Base-by-base conservation (phyloP, 2,113 vertebrate species). In the Todiramphus saurophagus region DNA sequence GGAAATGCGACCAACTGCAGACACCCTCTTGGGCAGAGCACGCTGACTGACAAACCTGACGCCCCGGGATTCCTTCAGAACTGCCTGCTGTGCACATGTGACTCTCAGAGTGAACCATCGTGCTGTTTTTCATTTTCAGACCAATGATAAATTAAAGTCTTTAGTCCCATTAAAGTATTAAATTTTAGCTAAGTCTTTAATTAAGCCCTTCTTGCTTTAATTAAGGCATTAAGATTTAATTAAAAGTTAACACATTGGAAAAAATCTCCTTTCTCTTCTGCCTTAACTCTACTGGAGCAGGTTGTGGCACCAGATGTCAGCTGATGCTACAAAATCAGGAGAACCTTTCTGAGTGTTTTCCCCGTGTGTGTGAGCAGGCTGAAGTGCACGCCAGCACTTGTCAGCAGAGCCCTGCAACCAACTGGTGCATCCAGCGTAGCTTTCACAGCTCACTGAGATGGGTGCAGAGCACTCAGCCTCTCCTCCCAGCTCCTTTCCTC, bases 121-220 rank as follows among this genome's bases (percentile, higher is more conserved):
- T 50, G n/a, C 39, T 91, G 74, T 93, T 48, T 70, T 95, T 88
- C 58, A 53, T 94, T 86, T 89, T 78, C 89, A 95, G 56, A 70
- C 48, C 27, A 21, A 63, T 87, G 91, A 96, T 89, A 96, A 95
- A 92, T 97, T 97, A 96, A 97, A 96, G 96, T 97, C 83, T 97
- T 97, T 96, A 91, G 92, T 93, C 96, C 86, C 95, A 98, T 97
- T 98, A 98, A 97, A 95, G 96, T 97, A 95, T 96, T 97, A 97
- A 97, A 96, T 96, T 96, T 96, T 94, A 85, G 88, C 39, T 97
- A 97, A 98, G 83, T 95, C 96, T 89, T 94, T 97, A 97, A 96
- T 96, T 97, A 96, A 96, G 90, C 93, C 55, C 75, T 97, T 60
- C 72, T 88, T 91, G 44, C 92, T 91, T 96, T 96, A 94, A 97